These are phyloP conservation scores for Miniopterus natalensis DNA, from an alignment of 2,113 vertebrate genomes.

Conservation along the genomic window DNA sequence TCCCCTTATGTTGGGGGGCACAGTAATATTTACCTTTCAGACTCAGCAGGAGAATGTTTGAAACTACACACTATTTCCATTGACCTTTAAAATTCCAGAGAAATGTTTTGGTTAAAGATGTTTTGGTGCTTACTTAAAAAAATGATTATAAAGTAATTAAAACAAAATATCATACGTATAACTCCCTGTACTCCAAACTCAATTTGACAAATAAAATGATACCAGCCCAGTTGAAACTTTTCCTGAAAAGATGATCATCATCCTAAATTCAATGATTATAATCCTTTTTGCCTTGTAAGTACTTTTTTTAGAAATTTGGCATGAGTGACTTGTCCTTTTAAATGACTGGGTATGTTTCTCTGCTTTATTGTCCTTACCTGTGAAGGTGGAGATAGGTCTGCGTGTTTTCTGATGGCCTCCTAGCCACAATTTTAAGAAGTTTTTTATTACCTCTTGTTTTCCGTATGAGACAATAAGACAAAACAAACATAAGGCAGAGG, in stretches of 20 bases:
- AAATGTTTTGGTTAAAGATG: constrained; percentile 73
- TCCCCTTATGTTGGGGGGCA: not conserved
- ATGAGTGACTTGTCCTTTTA: constrained; percentile 46
- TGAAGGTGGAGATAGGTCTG: not conserved
- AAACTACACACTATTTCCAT: constrained; percentile 55
- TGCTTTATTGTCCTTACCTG: not conserved
- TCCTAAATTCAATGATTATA: constrained; percentile 32
- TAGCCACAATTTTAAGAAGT: not conserved
- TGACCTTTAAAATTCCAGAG: constrained; percentile 61
- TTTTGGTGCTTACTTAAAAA: constrained; percentile 58
- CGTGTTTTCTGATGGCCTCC: constrained; percentile 9
- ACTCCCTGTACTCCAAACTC: not conserved
- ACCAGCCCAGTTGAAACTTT: not conserved
- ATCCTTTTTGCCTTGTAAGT: constrained; percentile 36
- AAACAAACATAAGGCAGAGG: not conserved
- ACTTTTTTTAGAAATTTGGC: constrained; percentile 44
- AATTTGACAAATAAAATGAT: constrained; percentile 47
- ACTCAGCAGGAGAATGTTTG: constrained; percentile 30
- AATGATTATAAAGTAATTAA: constrained; percentile 45
- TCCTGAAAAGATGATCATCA: constrained; percentile 28
- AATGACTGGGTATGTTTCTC: not conserved
- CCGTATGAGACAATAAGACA: not conserved
- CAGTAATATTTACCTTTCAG: constrained; percentile 37
- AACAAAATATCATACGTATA: not conserved
- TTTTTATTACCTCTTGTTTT: constrained; percentile 26